A percentile compares a stretch with the other conserved stretches of the same genome.
Evolutionary conservation across 2,113 vertebrate genomes (phyloP).

Genomic region (Ancistrus triradiatus): DNA sequence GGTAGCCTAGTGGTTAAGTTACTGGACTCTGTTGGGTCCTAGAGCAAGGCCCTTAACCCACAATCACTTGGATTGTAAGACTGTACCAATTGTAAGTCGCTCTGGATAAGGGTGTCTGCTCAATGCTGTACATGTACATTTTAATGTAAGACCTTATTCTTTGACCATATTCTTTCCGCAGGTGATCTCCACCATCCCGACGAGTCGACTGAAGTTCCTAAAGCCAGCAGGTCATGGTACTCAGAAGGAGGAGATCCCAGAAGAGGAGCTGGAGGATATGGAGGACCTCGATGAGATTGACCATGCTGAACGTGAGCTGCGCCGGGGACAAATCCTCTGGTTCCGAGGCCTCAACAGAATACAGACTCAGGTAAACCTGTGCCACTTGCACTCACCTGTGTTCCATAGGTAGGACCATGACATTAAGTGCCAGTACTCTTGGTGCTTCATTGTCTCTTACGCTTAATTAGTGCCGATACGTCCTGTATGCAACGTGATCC

Average conservation of each 20-base stretch:
- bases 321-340: constrained; percentile 97
- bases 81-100: too few relatives aligned
- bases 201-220: constrained; percentile 94
- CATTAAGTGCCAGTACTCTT: neutral
- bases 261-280: constrained; percentile 85
- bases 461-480: neutral
- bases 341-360: constrained; percentile 99
- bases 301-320: constrained; percentile 93
- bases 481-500: too few relatives aligned
- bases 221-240: constrained; percentile 97
- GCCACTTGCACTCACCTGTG: too few relatives aligned
- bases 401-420: too few relatives aligned
- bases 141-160: too few relatives aligned
- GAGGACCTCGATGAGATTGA: constrained; percentile 96
- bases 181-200: constrained; percentile 95
- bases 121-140: too few relatives aligned
- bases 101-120: too few relatives aligned
- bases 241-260: constrained; percentile 95
- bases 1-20: too few relatives aligned
- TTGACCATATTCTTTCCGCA: constrained; percentile 54
- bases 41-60: too few relatives aligned
- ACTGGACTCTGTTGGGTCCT: too few relatives aligned
- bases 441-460: neutral
- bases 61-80: too few relatives aligned
- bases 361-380: constrained; percentile 90